phyloP scores from a whole-genome alignment of 2,888 invertebrate genomes.

The Helobdella robusta region DNA sequence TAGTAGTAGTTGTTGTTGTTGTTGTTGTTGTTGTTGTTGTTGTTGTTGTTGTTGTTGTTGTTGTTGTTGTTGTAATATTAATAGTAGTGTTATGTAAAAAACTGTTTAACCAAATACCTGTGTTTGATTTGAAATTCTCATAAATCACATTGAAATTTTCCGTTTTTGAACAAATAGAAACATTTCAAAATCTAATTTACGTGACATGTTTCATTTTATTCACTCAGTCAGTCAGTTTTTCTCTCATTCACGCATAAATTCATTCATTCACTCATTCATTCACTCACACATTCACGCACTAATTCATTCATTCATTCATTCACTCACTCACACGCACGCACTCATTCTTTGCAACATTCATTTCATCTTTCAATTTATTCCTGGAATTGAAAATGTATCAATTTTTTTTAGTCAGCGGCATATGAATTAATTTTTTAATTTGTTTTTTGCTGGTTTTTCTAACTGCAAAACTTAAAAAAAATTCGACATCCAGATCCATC shows the following conservation, averaged over 20 bases:
- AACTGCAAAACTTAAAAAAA: too few species aligned
- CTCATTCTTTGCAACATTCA: neutral
- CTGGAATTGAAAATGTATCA: too few species aligned
- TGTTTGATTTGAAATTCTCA: too few species aligned
- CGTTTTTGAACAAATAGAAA: too few species aligned
- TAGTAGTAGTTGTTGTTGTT: neutral
- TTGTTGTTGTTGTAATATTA: too few species aligned
- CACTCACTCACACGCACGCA: neutral
- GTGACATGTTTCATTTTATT: neutral
- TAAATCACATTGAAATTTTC: too few species aligned
- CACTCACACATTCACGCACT: neutral
- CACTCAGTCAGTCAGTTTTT: neutral
- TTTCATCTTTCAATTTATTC: neutral
- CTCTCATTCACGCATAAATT: neutral
- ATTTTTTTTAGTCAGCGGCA: too few species aligned
- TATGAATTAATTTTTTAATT: too few species aligned
- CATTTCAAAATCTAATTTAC: too few species aligned
- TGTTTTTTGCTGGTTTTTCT: too few species aligned
- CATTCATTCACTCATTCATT: slow-evolving; percentile 3
- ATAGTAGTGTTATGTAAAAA: too few species aligned
- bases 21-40: neutral
- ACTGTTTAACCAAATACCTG: too few species aligned
- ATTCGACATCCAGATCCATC: slow-evolving; percentile 6
- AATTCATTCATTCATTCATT: neutral
- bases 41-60: neutral